Percentiles rank a stretch among this genome's conserved stretches.
phyloP scores from a whole-genome alignment of 2,797 vertebrate genomes.

The Tympanoctomys barrerae region DNA sequence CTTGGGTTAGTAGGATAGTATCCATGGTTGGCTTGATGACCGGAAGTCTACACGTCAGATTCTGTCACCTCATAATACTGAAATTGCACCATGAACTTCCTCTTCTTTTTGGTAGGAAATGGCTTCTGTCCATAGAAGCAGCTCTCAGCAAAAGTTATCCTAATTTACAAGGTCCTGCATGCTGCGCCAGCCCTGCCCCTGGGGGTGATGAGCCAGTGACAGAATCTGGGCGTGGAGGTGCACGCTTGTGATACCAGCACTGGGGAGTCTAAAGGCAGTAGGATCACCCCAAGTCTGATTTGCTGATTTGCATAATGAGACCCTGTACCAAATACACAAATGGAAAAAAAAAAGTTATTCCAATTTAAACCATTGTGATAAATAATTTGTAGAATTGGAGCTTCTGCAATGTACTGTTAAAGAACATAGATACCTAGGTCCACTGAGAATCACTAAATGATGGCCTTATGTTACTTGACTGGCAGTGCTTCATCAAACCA shows the following conservation, averaged over 20 bases:
- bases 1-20: not conserved
- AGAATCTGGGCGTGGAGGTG: too few relatives aligned
- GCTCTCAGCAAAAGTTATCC: not conserved
- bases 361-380: not conserved
- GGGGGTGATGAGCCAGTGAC: too few relatives aligned
- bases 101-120: conserved; percentile 39
- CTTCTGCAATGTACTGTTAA: not conserved
- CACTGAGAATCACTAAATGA: not conserved
- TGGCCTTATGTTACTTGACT: not conserved
- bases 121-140: not conserved
- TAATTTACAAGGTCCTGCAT: too few relatives aligned
- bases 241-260: too few relatives aligned
- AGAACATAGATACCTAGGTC: not conserved
- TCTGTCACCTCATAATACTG: not conserved
- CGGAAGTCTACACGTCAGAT: not conserved
- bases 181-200: too few relatives aligned
- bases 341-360: not conserved
- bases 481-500: not conserved
- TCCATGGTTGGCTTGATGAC: not conserved
- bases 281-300: too few relatives aligned
- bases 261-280: too few relatives aligned
- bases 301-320: too few relatives aligned
- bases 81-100: not conserved
- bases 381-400: conserved; percentile 30
- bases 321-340: too few relatives aligned